Conservation (phyloP, 2,888 invertebrate genomes). For the Athetis lepigone region DNA sequence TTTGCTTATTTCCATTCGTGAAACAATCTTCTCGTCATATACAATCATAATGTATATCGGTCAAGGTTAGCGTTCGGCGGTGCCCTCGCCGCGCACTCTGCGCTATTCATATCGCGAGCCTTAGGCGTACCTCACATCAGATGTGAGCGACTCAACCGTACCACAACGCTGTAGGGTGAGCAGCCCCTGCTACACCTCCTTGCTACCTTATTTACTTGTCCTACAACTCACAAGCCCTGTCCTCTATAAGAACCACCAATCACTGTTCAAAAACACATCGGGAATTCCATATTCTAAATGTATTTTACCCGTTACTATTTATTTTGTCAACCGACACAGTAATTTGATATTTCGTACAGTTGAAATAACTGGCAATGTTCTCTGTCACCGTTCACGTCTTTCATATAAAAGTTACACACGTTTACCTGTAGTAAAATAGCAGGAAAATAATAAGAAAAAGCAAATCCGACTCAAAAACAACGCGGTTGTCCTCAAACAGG, state of each 20-base stretch:
- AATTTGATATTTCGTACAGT: slow-evolving; percentile 28
- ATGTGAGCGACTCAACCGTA: background rate
- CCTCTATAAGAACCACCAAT: background rate
- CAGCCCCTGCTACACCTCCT: background rate
- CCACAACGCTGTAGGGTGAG: background rate
- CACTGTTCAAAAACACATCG: slow-evolving; percentile 1
- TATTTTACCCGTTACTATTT: slow-evolving; percentile 9
- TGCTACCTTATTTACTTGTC: background rate
- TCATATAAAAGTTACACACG: slow-evolving; percentile 9
- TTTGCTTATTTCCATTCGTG: slow-evolving; percentile 16
- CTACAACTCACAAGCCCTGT: background rate
- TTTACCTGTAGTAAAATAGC: slow-evolving; percentile 40
- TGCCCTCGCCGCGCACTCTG: slow-evolving; percentile 44
- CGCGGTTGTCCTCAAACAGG: slow-evolving; percentile 43
- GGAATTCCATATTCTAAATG: slow-evolving; percentile 6
- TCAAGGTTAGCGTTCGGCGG: slow-evolving; percentile 53
- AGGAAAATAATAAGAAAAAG: slow-evolving; percentile 44
- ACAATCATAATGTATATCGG: slow-evolving; percentile 58
- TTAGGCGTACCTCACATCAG: slow-evolving; percentile 24
- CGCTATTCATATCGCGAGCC: slow-evolving; percentile 62
- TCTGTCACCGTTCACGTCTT: background rate
- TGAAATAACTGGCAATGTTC: slow-evolving; percentile 11
- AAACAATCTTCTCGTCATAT: slow-evolving; percentile 40
- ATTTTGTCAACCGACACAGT: slow-evolving; percentile 10
- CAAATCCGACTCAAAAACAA: slow-evolving; percentile 22